These are phyloP conservation scores for Chalcosyrphus nemorum DNA, from an alignment of 2,888 invertebrate genomes.

Conservation along the genomic window DNA sequence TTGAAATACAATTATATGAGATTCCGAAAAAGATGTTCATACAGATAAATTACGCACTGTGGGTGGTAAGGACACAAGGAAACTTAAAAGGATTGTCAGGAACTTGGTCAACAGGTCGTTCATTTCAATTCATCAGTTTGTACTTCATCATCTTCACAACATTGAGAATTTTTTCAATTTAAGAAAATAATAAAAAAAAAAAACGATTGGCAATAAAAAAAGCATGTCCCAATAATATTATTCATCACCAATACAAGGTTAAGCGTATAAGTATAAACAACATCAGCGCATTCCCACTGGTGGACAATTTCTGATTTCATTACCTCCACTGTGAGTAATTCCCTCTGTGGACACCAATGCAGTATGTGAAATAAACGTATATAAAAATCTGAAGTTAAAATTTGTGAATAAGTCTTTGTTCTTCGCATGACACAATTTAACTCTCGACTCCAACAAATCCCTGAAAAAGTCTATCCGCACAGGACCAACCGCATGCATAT, in stretches of 20 bases:
- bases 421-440: conserved; percentile 52
- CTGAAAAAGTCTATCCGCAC: conserved; percentile 62
- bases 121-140: too few relatives aligned
- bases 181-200: background rate
- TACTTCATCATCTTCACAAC: too few relatives aligned
- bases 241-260: background rate
- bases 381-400: conserved; percentile 30
- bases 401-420: conserved; percentile 50
- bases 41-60: too few relatives aligned
- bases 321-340: conserved; percentile 24
- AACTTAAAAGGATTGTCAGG: too few relatives aligned
- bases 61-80: too few relatives aligned
- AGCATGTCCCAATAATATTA: background rate
- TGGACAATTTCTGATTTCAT: conserved; percentile 10
- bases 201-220: background rate
- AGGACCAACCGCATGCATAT: conserved; percentile 69
- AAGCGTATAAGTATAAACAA: background rate
- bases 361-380: background rate
- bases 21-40: too few relatives aligned
- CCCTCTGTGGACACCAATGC: background rate
- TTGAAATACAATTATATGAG: too few relatives aligned
- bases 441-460: conserved; percentile 48
- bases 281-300: background rate
- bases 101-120: too few relatives aligned
- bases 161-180: too few relatives aligned